Percentiles rank a stretch among this genome's conserved stretches.
Evolutionary conservation across 1,140 invertebrate species (phyloP).

Genomic region (Argopecten irradians): DNA sequence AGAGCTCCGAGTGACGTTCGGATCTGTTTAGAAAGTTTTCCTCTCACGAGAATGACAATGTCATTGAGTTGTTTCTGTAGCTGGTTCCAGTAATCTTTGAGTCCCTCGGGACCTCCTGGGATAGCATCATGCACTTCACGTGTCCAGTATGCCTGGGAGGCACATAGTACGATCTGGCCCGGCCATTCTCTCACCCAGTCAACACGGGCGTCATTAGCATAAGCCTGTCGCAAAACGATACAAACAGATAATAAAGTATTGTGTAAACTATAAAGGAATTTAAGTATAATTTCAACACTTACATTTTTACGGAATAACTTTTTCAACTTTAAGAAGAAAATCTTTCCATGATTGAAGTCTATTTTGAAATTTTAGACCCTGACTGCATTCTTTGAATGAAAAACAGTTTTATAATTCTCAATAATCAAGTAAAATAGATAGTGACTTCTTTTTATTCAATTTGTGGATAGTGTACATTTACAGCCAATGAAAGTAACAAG

Average conservation of each 20-base stretch:
- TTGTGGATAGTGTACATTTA: too few relatives aligned
- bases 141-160: constrained; percentile 78
- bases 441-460: too few relatives aligned
- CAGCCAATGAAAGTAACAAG: too few relatives aligned
- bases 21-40: constrained; percentile 76
- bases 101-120: constrained; percentile 64
- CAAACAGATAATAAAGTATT: background rate
- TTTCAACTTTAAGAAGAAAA: too few relatives aligned
- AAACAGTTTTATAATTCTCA: too few relatives aligned
- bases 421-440: too few relatives aligned
- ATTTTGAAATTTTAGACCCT: too few relatives aligned
- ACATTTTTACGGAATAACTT: too few relatives aligned
- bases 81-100: constrained; percentile 70
- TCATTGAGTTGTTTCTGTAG: constrained; percentile 73
- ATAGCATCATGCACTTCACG: constrained; percentile 76
- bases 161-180: constrained; percentile 77
- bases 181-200: constrained; percentile 78
- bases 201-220: constrained; percentile 69
- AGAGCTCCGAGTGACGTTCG: constrained; percentile 76
- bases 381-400: too few relatives aligned
- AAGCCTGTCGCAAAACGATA: constrained; percentile 68
- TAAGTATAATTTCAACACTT: too few relatives aligned
- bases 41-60: constrained; percentile 77
- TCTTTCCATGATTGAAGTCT: too few relatives aligned
- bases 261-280: too few relatives aligned